Conservation (phyloP, 2,797 vertebrate species). For the Sebastes paucispinis region DNA sequence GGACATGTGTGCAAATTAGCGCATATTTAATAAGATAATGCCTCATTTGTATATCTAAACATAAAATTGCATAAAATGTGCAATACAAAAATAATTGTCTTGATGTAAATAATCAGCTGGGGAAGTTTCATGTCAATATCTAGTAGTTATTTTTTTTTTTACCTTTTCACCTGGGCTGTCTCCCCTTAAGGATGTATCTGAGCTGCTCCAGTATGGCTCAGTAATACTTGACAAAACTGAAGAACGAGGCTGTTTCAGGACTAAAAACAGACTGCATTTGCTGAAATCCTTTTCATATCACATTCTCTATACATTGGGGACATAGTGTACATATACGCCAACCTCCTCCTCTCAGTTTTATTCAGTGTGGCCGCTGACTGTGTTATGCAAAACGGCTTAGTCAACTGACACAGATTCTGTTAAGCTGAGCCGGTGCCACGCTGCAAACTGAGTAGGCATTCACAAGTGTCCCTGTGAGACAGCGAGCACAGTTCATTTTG, state of each 20-base stretch:
- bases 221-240: background rate
- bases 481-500: slow-evolving; percentile 41
- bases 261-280: background rate
- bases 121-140: too few species aligned
- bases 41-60: too few species aligned
- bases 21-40: too few species aligned
- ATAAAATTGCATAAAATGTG: too few species aligned
- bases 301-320: slow-evolving; percentile 9
- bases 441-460: slow-evolving; percentile 57
- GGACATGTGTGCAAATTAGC: too few species aligned
- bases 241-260: background rate
- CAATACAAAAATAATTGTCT: too few species aligned
- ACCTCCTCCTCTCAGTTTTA: slow-evolving; percentile 21
- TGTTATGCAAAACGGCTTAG: slow-evolving; percentile 70
- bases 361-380: slow-evolving; percentile 29
- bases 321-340: slow-evolving; percentile 3
- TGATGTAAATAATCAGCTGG: too few species aligned
- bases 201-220: background rate
- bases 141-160: too few species aligned
- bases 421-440: slow-evolving; percentile 57
- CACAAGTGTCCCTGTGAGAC: slow-evolving; percentile 53
- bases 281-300: background rate
- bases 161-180: too few species aligned
- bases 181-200: background rate
- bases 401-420: slow-evolving; percentile 71